phyloP scores from a whole-genome alignment of 2,113 vertebrate genomes.

The Scatophagus argus region DNA sequence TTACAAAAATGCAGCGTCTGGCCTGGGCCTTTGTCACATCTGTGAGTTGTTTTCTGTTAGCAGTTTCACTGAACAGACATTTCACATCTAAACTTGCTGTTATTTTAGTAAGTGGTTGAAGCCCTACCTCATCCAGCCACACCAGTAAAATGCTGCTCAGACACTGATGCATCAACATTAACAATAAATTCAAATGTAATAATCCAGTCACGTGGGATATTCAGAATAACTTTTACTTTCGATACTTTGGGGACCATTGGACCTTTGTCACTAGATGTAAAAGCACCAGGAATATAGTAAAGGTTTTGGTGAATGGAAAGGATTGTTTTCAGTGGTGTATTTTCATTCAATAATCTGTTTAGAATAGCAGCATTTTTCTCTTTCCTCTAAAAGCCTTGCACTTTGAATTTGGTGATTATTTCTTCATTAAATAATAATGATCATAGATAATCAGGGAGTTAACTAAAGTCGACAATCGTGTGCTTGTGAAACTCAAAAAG shows the following conservation, averaged over 20 bases:
- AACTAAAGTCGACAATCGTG: not conserved
- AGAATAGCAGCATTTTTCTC: no score
- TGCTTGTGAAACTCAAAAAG: not conserved
- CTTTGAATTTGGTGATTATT: not conserved
- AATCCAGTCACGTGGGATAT: no score
- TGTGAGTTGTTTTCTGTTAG: not conserved
- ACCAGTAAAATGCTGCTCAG: not conserved
- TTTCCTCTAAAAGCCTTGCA: no score
- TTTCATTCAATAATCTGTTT: not conserved
- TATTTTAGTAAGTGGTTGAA: constrained; percentile 2
- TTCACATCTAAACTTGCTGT: not conserved
- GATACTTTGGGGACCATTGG: no score
- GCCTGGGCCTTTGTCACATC: not conserved
- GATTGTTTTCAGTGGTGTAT: not conserved
- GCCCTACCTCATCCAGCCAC: not conserved
- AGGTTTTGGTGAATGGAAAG: not conserved
- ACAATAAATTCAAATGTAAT: no score
- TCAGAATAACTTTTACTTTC: no score
- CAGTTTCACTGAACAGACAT: not conserved
- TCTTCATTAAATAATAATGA: not conserved
- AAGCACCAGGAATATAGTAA: no score
- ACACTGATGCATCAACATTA: no score
- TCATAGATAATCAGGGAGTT: not conserved
- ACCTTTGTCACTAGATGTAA: not conserved
- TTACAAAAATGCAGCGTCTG: not conserved